These are phyloP conservation scores for Apamea epomidion DNA, from an alignment of 2,888 invertebrate species.

Conservation along the genomic window DNA sequence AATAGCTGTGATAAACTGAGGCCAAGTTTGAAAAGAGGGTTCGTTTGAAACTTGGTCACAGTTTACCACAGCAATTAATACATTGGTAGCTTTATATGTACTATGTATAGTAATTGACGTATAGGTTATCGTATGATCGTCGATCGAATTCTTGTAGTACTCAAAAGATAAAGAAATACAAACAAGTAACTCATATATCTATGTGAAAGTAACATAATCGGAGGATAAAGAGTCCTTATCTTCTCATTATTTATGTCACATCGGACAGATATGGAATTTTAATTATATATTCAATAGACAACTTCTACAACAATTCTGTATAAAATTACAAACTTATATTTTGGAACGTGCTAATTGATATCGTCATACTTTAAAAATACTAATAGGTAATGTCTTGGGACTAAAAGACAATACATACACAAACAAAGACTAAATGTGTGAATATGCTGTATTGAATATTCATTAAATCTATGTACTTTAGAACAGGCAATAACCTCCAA, in stretches of 20 bases:
- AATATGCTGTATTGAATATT: slow-evolving; percentile 45
- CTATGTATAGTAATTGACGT: slow-evolving; percentile 2
- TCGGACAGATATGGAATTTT: slow-evolving; percentile 1
- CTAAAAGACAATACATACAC: slow-evolving; percentile 19
- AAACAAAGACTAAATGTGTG: slow-evolving; percentile 43
- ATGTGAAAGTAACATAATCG: slow-evolving; percentile 52
- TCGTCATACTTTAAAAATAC: slow-evolving; percentile 1
- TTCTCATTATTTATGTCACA: slow-evolving; percentile 28
- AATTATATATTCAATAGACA: slow-evolving; percentile 17
- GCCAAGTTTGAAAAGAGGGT: no score
- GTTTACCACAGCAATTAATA: slow-evolving; percentile 9
- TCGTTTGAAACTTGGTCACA: not conserved
- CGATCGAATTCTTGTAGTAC: slow-evolving; percentile 25
- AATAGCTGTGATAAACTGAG: no score
- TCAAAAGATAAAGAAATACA: slow-evolving; percentile 45
- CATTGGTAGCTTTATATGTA: not conserved
- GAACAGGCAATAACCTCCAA: slow-evolving; percentile 53
- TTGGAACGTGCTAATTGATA: not conserved
- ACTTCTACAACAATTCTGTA: not conserved
- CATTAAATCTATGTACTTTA: slow-evolving; percentile 50
- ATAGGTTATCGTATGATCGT: slow-evolving; percentile 19
- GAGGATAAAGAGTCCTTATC: slow-evolving; percentile 41
- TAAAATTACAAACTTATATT: no score
- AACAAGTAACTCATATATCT: slow-evolving; percentile 35
- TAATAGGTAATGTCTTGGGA: slow-evolving; percentile 7